These are phyloP conservation scores for Venustoraphidia nigricollis DNA, from an alignment of 2,888 invertebrate species.

Conservation along the genomic window DNA sequence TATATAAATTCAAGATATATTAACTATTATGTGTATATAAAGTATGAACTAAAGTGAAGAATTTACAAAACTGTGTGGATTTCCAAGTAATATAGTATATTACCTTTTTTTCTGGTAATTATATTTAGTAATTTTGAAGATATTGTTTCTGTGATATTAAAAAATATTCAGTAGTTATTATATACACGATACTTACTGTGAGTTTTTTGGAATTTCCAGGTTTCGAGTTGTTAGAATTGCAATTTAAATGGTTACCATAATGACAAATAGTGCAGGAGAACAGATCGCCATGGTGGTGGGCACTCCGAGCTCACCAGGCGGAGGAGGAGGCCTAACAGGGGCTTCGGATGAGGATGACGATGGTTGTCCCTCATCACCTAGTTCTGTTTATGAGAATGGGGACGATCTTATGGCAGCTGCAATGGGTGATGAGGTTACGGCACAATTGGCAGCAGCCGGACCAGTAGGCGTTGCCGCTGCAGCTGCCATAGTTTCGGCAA, in stretches of 20 bases:
- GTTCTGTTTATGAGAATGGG: slow-evolving; percentile 63
- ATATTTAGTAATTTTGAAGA: too few relatives aligned
- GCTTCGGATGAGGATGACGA: slow-evolving; percentile 66
- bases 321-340: slow-evolving; percentile 37
- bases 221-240: too few relatives aligned
- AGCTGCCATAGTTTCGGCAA: slow-evolving; percentile 89
- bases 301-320: slow-evolving; percentile 22
- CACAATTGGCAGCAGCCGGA: slow-evolving; percentile 89
- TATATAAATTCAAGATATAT: too few relatives aligned
- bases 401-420: slow-evolving; percentile 70
- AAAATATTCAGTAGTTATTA: too few relatives aligned
- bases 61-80: too few relatives aligned
- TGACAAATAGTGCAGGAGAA: slow-evolving; percentile 27
- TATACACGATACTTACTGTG: too few relatives aligned
- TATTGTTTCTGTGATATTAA: too few relatives aligned
- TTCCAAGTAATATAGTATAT: too few relatives aligned
- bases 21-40: too few relatives aligned
- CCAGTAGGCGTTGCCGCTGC: slow-evolving; percentile 94
- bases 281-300: slow-evolving; percentile 53
- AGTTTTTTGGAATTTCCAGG: too few relatives aligned
- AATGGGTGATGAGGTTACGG: slow-evolving; percentile 88
- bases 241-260: slow-evolving; percentile 22
- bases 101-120: too few relatives aligned
- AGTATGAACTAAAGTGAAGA: too few relatives aligned
- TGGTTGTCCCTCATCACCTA: slow-evolving; percentile 65